These are phyloP conservation scores for Cavia porcellus DNA, from an alignment of 2,113 vertebrate species.

Conservation along the genomic window DNA sequence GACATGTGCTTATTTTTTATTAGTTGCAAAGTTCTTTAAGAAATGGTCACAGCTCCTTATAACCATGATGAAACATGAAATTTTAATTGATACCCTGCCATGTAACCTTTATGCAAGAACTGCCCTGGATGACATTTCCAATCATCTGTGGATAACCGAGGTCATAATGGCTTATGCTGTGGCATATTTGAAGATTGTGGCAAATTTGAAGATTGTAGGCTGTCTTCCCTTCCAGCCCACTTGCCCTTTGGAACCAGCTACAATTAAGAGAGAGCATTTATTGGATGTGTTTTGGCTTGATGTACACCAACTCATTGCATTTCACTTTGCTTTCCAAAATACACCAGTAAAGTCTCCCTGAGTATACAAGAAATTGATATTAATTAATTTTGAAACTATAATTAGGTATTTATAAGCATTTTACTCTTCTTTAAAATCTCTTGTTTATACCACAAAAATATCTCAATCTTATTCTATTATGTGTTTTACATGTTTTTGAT, in stretches of 20 bases:
- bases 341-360: not conserved
- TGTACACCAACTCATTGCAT: not conserved
- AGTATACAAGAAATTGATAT: not conserved
- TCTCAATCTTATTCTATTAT: not conserved
- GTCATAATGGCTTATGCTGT: not conserved
- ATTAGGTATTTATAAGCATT: not conserved
- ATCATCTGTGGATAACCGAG: no score
- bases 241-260: no score
- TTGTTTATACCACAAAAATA: not conserved
- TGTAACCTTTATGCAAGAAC: not conserved
- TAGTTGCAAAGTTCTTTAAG: not conserved
- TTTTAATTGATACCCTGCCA: not conserved
- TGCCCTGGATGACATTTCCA: not conserved
- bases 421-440: not conserved
- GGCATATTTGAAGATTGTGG: not conserved
- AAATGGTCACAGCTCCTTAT: not conserved
- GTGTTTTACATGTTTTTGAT: not conserved
- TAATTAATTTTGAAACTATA: not conserved
- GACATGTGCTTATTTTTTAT: accelerated
- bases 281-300: not conserved
- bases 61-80: not conserved
- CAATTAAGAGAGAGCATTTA: not conserved
- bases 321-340: not conserved
- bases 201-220: not conserved
- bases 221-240: not conserved